phyloP scores from a whole-genome alignment of 2,797 vertebrate genomes.

The Luscinia luscinia region DNA sequence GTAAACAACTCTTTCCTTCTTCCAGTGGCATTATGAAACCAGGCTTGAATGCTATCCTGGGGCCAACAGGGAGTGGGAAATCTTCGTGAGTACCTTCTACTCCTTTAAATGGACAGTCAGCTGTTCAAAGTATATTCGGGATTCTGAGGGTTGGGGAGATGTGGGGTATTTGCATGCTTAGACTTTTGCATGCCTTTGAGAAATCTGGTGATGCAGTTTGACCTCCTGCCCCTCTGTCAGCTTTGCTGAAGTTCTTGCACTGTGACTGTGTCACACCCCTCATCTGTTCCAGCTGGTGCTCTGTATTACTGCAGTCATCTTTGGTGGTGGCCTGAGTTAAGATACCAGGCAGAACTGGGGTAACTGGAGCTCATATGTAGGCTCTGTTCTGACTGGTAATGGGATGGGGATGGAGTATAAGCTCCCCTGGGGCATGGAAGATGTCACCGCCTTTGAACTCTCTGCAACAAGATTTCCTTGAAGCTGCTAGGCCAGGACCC shows the following conservation, averaged over 20 bases:
- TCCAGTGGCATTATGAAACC: slow-evolving; percentile 86
- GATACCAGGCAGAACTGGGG: neutral
- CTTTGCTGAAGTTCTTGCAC: neutral
- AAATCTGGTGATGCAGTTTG: neutral
- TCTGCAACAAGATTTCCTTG: neutral
- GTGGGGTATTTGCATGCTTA: neutral
- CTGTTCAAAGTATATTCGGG: neutral
- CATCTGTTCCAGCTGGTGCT: neutral
- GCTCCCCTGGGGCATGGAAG: neutral
- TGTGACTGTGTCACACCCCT: neutral
- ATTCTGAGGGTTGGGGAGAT: neutral
- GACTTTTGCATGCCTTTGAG: neutral
- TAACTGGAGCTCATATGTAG: neutral
- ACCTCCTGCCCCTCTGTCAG: neutral
- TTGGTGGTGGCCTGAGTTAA: neutral
- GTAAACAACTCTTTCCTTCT: slow-evolving; percentile 46
- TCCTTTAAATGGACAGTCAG: neutral
- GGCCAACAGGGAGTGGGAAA: slow-evolving; percentile 85
- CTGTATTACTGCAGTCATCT: neutral
- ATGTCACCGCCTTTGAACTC: neutral
- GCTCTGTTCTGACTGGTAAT: neutral
- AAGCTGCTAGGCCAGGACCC: neutral
- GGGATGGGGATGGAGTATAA: neutral
- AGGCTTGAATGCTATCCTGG: slow-evolving; percentile 86
- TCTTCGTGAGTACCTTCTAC: slow-evolving; percentile 83